These are phyloP conservation scores for Notodonta ziczac DNA, from an alignment of 2,888 invertebrate genomes.

Conservation along the genomic window DNA sequence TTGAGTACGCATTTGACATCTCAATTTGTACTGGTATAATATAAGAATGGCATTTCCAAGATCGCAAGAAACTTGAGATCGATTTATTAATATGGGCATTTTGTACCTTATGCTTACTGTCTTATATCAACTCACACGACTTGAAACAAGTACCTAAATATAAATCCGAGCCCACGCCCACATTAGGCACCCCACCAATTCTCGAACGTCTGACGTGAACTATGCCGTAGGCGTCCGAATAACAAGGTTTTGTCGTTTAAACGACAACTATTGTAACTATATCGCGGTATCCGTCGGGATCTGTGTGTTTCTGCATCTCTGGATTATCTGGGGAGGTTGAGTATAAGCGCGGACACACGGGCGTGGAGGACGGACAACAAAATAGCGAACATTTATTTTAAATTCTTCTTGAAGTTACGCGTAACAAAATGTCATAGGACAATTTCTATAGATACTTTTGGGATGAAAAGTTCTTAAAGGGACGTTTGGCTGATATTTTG, in stretches of 20 bases:
- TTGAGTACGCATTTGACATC: too few species aligned
- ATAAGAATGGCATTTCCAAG: too few species aligned
- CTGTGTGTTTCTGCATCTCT: constrained; percentile 68
- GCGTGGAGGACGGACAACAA: constrained; percentile 9
- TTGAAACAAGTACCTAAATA: not conserved
- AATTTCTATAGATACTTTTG: too few species aligned
- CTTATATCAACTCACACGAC: not conserved
- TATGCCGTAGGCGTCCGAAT: constrained; percentile 74
- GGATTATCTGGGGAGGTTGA: constrained; percentile 55
- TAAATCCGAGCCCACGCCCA: constrained; percentile 4
- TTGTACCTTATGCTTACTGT: too few species aligned
- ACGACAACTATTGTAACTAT: constrained; percentile 78
- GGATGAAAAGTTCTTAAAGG: too few species aligned
- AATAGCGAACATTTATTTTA: not conserved
- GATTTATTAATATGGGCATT: too few species aligned
- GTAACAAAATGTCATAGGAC: too few species aligned
- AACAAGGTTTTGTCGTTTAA: constrained; percentile 81
- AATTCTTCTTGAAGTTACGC: too few species aligned
- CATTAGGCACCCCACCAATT: constrained; percentile 23
- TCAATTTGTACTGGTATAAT: too few species aligned
- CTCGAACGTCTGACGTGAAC: constrained; percentile 53
- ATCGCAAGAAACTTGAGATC: too few species aligned
- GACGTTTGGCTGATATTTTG: too few species aligned
- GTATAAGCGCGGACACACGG: constrained; percentile 26
- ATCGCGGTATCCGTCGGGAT: constrained; percentile 68